A percentile compares a stretch with the other conserved stretches of the same genome.
phyloP scores from a whole-genome alignment of 2,797 vertebrate genomes.

The Falco biarmicus region DNA sequence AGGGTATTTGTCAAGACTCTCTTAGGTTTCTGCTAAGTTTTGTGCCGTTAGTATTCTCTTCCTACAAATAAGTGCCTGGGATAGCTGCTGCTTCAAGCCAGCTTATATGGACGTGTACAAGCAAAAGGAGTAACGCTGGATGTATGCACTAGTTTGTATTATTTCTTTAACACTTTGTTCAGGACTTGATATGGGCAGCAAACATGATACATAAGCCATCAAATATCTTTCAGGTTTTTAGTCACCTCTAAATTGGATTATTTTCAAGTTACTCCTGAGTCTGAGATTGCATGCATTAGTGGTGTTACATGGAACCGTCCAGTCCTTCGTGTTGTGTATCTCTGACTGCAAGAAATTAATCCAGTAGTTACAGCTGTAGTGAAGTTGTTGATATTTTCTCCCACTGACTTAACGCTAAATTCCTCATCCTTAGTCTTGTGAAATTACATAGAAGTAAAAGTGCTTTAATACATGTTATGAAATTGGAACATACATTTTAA shows the following conservation, averaged over 20 bases:
- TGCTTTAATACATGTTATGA: not conserved
- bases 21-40: not conserved
- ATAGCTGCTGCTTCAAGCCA: not conserved
- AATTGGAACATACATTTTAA: not conserved
- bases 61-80: not conserved
- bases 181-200: not conserved
- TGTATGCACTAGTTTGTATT: not conserved
- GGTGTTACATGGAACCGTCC: not conserved
- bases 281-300: not conserved
- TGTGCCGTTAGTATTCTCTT: not conserved
- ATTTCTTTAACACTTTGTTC: not conserved
- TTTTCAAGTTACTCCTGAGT: not conserved
- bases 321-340: not conserved
- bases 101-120: not conserved
- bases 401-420: not conserved
- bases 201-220: not conserved
- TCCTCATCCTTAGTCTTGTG: not conserved
- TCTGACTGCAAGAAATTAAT: not conserved
- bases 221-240: not conserved
- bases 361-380: not conserved
- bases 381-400: not conserved
- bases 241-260: not conserved
- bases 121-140: not conserved
- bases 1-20: not conserved
- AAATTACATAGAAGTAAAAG: not conserved